A percentile compares a stretch with the other conserved stretches of the same genome.
phyloP scores from a whole-genome alignment of 2,797 vertebrate genomes.

The Muscicapa comitata region DNA sequence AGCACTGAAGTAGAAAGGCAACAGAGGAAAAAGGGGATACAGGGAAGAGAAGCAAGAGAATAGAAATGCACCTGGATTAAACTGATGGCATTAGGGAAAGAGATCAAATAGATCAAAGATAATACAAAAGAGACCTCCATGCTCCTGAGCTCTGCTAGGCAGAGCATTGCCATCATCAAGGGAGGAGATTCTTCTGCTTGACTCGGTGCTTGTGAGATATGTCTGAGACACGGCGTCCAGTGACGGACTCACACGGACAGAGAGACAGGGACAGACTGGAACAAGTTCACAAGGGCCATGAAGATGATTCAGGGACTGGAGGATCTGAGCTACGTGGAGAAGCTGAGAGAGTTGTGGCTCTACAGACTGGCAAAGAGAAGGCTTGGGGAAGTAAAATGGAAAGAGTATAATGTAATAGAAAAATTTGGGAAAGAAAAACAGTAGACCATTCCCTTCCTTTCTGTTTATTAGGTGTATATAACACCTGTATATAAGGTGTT shows the following conservation, averaged over 20 bases:
- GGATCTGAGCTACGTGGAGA: background rate
- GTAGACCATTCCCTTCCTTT: background rate
- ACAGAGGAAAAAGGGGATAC: background rate
- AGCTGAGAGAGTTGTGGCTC: background rate
- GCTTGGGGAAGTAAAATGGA: background rate
- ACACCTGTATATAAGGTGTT: rapidly evolving
- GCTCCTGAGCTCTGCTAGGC: background rate
- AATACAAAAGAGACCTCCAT: background rate
- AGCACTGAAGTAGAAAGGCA: background rate
- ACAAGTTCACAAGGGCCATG: background rate
- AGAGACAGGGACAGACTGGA: background rate
- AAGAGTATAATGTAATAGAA: background rate
- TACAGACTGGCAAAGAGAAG: background rate
- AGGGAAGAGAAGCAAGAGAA: background rate
- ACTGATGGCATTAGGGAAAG: background rate
- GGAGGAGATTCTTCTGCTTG: background rate
- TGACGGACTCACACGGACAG: background rate
- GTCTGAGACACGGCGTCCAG: background rate
- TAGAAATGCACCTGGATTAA: background rate
- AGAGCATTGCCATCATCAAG: background rate
- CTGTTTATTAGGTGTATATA: background rate
- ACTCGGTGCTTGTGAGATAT: background rate
- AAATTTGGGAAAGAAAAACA: background rate
- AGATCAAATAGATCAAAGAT: background rate
- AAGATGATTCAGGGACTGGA: background rate